Evolutionary conservation across 2,113 vertebrate genomes (phyloP), one percentile per base, ranked within the genome.

Genomic region (Calidris pygmaea): DNA sequence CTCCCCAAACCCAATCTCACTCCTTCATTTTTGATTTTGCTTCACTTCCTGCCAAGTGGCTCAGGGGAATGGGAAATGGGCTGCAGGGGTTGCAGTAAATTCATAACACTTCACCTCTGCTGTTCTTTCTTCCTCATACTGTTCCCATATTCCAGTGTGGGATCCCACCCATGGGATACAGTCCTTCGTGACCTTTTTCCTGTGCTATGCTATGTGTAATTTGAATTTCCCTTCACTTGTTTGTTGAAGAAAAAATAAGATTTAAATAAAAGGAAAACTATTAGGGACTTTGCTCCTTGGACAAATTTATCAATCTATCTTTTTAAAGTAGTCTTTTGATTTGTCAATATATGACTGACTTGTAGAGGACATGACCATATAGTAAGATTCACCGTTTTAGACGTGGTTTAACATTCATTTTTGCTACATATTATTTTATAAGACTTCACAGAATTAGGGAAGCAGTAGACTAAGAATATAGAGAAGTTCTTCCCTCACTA

Each of bases 21-120:
- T 66, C 3, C 17, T 77, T 50, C 19, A 20, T 37, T 35, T 27
- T 18, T 58, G 19, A 39, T 37, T 71, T 41, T 75, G 85, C 29
- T 62, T 3, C 35, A 7, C 11, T 20, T 6, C 1, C n/a, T 68
- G 41, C 16, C 0, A 0, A 84, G 23, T 29, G 8, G 16, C 14
- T 53, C 29, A 48, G 5, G 7, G 14, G 34, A 2, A 24, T 32
- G 5, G 14, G 27, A 24, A 73, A 41, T 34, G 10, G 27, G 22
- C 12, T 48, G 48, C 22, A 23, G 48, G 6, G 18, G 8, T 17
- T 65, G 32, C 4, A 1, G 43, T 85, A 30, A 24, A 7, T 63
- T 68, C 52, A 17, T 26, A 27, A 37, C 22, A 43, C 7, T 52
- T 90, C 10, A 7, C 5, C 30, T 18, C 39, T 65, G 32, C 23